Evolutionary conservation across 2,797 vertebrate species (phyloP).

Genomic region (Catharus ustulatus): DNA sequence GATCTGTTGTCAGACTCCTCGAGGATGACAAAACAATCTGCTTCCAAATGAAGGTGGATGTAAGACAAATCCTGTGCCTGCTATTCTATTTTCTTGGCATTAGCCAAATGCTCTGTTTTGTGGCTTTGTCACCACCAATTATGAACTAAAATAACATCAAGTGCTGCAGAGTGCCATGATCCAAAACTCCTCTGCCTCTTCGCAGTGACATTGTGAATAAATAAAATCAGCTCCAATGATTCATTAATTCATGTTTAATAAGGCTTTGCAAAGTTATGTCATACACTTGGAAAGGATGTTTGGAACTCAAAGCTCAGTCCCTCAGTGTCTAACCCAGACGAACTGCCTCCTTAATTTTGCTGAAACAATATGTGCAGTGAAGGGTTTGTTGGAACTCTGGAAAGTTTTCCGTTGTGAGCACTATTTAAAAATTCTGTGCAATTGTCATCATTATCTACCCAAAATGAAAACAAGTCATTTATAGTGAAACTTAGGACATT

Average conservation of each 20-base stretch:
- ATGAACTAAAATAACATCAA: slow-evolving; percentile 41
- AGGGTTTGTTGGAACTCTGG: background rate
- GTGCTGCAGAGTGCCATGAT: background rate
- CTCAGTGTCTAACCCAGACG: background rate
- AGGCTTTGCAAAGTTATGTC: background rate
- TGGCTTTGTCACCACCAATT: slow-evolving; percentile 57
- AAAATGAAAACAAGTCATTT: slow-evolving; percentile 49
- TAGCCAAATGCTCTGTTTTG: background rate
- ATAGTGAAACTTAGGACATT: slow-evolving; percentile 15
- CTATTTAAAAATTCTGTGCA: slow-evolving; percentile 28
- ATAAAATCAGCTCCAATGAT: slow-evolving; percentile 41
- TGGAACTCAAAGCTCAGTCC: background rate
- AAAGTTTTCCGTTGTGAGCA: background rate
- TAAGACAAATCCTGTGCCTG: slow-evolving; percentile 23
- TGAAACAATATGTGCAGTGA: background rate
- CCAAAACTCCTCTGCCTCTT: slow-evolving; percentile 10
- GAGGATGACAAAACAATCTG: slow-evolving; percentile 16
- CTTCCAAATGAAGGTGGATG: slow-evolving; percentile 27
- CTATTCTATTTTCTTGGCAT: slow-evolving; percentile 38
- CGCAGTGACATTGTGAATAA: background rate
- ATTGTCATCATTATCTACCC: slow-evolving; percentile 22
- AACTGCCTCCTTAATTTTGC: background rate
- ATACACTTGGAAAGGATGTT: background rate
- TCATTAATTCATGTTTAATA: slow-evolving; percentile 8
- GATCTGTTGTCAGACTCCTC: slow-evolving; percentile 3